A percentile compares a stretch with the other conserved stretches of the same genome.
These are phyloP conservation scores for Anisognathus igniventris DNA, from an alignment of 2,797 vertebrate species.

Conservation along the genomic window DNA sequence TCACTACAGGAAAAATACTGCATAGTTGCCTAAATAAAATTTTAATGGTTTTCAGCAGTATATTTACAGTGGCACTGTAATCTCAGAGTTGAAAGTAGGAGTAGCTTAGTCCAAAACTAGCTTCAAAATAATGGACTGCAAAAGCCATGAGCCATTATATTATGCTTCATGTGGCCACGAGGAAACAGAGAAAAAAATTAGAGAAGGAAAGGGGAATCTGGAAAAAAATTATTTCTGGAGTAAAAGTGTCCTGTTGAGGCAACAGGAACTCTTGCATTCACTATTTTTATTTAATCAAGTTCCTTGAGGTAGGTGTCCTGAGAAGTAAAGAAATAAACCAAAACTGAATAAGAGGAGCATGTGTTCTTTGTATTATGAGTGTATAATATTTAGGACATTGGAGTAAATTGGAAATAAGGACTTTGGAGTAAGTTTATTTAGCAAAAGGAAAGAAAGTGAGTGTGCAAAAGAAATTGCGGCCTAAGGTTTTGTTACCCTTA, in stretches of 20 bases:
- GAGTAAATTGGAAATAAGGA: background rate
- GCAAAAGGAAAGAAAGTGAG: background rate
- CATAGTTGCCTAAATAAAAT: background rate
- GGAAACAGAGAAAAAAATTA: background rate
- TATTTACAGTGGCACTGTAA: background rate
- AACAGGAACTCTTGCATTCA: background rate
- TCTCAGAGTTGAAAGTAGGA: background rate
- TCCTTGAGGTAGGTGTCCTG: background rate
- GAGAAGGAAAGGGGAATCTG: background rate
- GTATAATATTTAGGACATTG: background rate
- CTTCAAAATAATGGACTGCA: background rate
- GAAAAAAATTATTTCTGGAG: background rate
- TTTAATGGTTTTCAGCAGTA: background rate
- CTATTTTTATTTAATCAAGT: background rate
- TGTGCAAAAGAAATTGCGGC: fast-evolving
- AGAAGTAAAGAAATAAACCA: background rate
- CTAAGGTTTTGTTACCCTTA: background rate
- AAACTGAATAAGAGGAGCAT: background rate
- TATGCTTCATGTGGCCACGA: background rate
- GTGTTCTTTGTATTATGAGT: background rate
- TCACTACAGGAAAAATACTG: background rate
- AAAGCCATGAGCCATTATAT: background rate
- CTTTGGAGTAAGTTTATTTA: background rate
- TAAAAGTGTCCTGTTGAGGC: background rate
- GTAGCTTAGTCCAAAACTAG: background rate